Evolutionary conservation across 2,797 vertebrate genomes (phyloP).

Genomic region (Diceros bicornis): DNA sequence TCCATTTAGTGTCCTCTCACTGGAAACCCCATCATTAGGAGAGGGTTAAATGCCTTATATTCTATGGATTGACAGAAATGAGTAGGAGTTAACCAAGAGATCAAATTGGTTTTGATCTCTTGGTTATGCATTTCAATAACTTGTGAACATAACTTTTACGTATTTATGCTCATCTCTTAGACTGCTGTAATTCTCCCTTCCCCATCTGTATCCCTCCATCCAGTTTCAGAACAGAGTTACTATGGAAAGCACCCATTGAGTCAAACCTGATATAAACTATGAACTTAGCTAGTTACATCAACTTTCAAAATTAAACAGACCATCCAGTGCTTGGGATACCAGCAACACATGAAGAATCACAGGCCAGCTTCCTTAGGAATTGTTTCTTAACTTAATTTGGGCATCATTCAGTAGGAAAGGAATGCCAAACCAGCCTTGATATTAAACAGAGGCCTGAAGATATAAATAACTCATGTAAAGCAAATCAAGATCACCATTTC

Average conservation of each 20-base stretch:
- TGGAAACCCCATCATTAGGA: background rate
- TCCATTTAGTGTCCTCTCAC: background rate
- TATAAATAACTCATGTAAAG: constrained; percentile 78
- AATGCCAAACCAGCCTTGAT: constrained; percentile 63
- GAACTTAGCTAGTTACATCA: constrained; percentile 63
- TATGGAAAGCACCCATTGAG: constrained; percentile 51
- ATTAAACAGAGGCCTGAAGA: constrained; percentile 70
- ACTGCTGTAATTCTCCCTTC: background rate
- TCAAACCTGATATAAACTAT: constrained; percentile 62
- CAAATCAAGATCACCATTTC: constrained; percentile 69
- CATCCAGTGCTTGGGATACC: constrained; percentile 59
- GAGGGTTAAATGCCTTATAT: background rate
- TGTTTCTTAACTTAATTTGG: constrained; percentile 85
- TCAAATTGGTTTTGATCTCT: background rate
- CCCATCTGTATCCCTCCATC: background rate
- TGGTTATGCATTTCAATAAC: no score
- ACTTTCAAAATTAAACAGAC: constrained; percentile 78
- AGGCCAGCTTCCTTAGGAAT: constrained; percentile 72
- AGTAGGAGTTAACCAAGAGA: background rate
- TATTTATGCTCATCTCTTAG: background rate
- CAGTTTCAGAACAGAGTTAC: background rate
- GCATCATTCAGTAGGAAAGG: constrained; percentile 72
- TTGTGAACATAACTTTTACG: background rate
- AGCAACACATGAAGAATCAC: constrained; percentile 69
- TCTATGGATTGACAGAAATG: background rate